Percentiles rank a stretch among this genome's conserved stretches.
phyloP scores from a whole-genome alignment of 92 coral and sea anemone genomes.

The Blastomussa wellsi region DNA sequence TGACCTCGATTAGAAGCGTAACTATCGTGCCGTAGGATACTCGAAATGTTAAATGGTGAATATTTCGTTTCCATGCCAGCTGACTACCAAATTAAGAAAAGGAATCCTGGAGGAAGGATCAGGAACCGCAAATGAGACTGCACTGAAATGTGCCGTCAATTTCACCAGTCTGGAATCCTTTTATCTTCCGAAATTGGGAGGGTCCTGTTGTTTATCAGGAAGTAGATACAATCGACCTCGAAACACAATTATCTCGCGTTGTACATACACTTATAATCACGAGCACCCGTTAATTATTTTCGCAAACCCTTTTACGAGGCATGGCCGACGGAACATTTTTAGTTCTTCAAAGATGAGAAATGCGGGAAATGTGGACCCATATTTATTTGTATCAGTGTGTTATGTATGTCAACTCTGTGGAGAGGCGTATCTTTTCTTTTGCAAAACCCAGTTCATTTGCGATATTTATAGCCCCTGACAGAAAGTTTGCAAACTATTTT shows the following conservation, averaged over 20 bases:
- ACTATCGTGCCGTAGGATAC: conserved; percentile 32
- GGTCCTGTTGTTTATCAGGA: conserved; percentile 49
- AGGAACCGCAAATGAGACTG: conserved; percentile 50
- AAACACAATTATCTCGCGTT: conserved; percentile 3
- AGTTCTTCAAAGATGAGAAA: not conserved
- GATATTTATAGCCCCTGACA: conserved; percentile 26
- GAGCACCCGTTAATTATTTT: conserved; percentile 22
- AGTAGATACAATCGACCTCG: conserved; percentile 30
- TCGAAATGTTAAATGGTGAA: conserved; percentile 31
- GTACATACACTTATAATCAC: conserved; percentile 28
- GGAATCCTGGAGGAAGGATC: conserved; percentile 53
- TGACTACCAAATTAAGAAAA: conserved; percentile 37
- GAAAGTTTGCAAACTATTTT: conserved; percentile 11
- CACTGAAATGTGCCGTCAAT: conserved; percentile 33
- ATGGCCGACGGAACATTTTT: not conserved
- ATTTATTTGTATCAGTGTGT: not conserved
- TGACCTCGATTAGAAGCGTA: conserved; percentile 38
- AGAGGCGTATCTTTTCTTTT: not conserved
- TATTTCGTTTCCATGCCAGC: conserved; percentile 51
- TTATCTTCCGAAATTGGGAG: conserved; percentile 48
- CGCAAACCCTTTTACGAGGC: not conserved
- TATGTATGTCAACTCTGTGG: conserved; percentile 34
- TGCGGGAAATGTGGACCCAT: not conserved
- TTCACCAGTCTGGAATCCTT: conserved; percentile 40
- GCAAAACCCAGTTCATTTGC: not conserved